phyloP scores from a whole-genome alignment of 2,888 invertebrate genomes.

The Actias luna region DNA sequence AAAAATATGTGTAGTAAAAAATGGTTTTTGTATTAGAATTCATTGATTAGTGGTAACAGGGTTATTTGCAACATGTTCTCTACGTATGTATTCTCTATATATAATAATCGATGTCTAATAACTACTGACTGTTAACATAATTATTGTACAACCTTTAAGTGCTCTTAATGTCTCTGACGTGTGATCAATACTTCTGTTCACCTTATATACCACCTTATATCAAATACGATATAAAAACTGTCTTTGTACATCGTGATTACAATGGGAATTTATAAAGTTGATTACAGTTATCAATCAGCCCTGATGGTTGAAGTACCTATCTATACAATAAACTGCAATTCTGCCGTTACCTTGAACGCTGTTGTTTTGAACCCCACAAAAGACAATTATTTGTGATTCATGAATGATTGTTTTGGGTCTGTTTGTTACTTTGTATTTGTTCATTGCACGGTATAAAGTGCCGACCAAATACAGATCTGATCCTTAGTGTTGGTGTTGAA shows the following conservation, averaged over 20 bases:
- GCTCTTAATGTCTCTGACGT: neutral
- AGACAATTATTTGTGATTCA: too few species aligned
- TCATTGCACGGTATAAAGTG: too few species aligned
- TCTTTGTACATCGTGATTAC: neutral
- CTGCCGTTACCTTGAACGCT: too few species aligned
- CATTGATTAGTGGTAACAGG: neutral
- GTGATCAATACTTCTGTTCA: neutral
- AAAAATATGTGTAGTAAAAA: too few species aligned
- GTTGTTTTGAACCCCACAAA: too few species aligned
- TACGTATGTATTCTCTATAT: neutral
- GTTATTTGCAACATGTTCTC: neutral
- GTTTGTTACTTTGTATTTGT: too few species aligned
- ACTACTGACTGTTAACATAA: neutral
- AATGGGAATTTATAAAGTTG: neutral
- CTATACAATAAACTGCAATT: neutral
- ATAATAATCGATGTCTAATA: constrained; percentile 1
- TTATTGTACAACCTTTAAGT: constrained; percentile 3
- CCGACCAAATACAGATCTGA: too few species aligned
- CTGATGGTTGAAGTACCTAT: neutral
- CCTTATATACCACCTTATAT: neutral
- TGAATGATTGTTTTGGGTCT: too few species aligned
- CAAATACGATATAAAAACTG: neutral
- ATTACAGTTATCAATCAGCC: neutral
- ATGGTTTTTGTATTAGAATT: neutral
- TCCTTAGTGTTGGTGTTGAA: too few species aligned